Conservation (phyloP, 2,797 vertebrate species). For the Takifugu ocellatus region DNA sequence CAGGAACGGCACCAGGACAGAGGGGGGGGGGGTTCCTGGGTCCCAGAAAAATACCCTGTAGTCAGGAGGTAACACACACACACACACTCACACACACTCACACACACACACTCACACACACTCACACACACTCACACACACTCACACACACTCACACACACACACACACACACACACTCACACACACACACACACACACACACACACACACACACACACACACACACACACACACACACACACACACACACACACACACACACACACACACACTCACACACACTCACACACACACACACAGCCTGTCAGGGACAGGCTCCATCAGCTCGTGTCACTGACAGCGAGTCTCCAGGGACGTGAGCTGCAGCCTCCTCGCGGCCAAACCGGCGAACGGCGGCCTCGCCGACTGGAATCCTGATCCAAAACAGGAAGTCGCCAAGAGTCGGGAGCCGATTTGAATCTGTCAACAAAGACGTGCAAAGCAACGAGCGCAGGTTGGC, state of each 20-base stretch:
- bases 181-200: too few species aligned
- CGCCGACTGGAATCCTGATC: too few species aligned
- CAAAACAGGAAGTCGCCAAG: constrained; percentile 21
- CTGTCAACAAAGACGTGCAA: constrained; percentile 29
- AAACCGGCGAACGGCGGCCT: too few species aligned
- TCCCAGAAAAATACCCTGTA: too few species aligned
- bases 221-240: not conserved
- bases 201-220: not conserved
- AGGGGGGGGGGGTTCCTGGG: too few species aligned
- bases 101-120: too few species aligned
- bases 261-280: too few species aligned
- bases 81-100: too few species aligned
- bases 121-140: too few species aligned
- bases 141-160: not conserved
- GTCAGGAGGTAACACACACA: too few species aligned
- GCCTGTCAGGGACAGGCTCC: constrained; percentile 16
- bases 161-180: not conserved
- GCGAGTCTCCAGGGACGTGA: constrained; percentile 11
- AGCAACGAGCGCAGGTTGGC: constrained; percentile 3
- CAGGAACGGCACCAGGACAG: too few species aligned
- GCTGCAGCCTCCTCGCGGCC: not conserved
- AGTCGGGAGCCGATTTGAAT: constrained; percentile 3
- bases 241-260: too few species aligned
- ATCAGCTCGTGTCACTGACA: not conserved
- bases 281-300: not conserved